Evolutionary conservation across 2,113 vertebrate species (phyloP).

Genomic region (Dryoscopus gambensis): DNA sequence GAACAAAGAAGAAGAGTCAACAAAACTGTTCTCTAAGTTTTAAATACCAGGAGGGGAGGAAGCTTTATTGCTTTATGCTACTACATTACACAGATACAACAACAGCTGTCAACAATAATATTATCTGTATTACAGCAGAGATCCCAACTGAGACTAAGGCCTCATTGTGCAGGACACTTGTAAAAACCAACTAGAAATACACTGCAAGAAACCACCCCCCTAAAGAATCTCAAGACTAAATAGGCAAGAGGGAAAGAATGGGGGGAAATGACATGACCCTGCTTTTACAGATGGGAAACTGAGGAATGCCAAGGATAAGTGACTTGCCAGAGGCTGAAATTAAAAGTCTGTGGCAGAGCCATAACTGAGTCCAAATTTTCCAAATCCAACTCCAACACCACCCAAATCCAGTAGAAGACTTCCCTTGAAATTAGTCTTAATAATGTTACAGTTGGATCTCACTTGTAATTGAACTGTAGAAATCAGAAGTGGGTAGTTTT

Average conservation of each 20-base stretch:
- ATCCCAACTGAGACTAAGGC: constrained; percentile 15
- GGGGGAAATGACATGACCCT: background rate
- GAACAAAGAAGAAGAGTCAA: constrained; percentile 49
- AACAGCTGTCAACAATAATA: constrained; percentile 55
- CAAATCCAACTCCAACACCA: background rate
- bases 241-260: background rate
- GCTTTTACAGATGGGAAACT: background rate
- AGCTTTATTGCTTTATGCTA: constrained; percentile 57
- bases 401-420: background rate
- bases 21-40: constrained; percentile 41
- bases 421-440: background rate
- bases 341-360: background rate
- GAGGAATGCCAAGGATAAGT: background rate
- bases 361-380: background rate
- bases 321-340: background rate
- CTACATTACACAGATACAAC: constrained; percentile 59
- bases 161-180: constrained; percentile 7
- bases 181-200: background rate
- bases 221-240: background rate
- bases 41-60: constrained; percentile 20
- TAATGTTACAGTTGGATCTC: background rate
- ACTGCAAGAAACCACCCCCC: background rate
- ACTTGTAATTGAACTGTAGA: background rate
- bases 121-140: constrained; percentile 37
- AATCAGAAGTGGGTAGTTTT: background rate